These are phyloP conservation scores for Tachyglossus aculeatus DNA, from an alignment of 2,797 vertebrate species.

Conservation along the genomic window DNA sequence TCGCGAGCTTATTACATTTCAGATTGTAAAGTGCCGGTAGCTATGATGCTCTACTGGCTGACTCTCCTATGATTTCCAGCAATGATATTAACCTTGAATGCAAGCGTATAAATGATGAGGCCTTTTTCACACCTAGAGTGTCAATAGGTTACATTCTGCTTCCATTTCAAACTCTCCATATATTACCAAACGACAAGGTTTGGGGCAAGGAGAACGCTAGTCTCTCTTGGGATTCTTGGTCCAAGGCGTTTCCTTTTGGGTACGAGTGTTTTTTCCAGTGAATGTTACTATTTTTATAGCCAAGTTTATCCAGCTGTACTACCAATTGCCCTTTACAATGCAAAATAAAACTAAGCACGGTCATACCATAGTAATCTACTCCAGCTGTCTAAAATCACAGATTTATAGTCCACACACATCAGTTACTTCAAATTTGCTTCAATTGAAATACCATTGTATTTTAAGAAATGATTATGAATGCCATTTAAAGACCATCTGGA, in stretches of 20 bases:
- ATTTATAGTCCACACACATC: background rate
- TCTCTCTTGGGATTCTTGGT: background rate
- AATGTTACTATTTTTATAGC: background rate
- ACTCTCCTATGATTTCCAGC: slow-evolving; percentile 30
- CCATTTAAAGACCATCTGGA: background rate
- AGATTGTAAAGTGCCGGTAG: slow-evolving; percentile 35
- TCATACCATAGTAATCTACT: background rate
- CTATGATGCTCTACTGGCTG: background rate
- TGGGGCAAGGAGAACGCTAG: background rate
- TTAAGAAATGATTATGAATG: slow-evolving; percentile 15
- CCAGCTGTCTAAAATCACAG: background rate
- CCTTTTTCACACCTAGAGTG: background rate
- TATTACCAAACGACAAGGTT: slow-evolving; percentile 15
- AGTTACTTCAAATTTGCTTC: background rate
- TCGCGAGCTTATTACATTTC: slow-evolving; percentile 31
- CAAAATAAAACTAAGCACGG: background rate
- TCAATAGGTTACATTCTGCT: background rate
- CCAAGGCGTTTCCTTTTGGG: background rate
- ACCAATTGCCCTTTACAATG: background rate
- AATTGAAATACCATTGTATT: background rate
- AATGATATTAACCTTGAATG: slow-evolving; percentile 30
- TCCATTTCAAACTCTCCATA: background rate
- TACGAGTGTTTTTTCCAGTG: background rate
- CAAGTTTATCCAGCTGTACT: background rate
- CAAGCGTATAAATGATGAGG: slow-evolving; percentile 17